Conservation (phyloP, 2,797 vertebrate genomes). For the Bothrops alternatus region DNA sequence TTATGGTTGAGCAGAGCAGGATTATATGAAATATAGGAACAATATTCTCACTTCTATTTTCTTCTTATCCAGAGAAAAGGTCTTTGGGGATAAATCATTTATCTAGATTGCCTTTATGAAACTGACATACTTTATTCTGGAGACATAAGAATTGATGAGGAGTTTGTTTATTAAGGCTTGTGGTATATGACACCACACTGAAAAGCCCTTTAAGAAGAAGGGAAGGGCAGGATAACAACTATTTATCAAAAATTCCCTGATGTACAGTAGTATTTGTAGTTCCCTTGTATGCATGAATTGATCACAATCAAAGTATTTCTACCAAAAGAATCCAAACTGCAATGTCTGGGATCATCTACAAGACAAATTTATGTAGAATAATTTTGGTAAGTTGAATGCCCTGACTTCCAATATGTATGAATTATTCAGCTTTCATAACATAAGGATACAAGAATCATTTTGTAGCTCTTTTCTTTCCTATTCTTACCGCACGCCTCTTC, state of each 20-base stretch:
- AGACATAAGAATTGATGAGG: not conserved
- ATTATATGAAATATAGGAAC: not conserved
- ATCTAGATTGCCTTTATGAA: not conserved
- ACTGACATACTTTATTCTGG: not conserved
- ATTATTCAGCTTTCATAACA: slow-evolving; percentile 51
- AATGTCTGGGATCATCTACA: slow-evolving; percentile 52
- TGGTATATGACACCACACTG: not conserved
- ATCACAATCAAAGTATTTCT: slow-evolving; percentile 57
- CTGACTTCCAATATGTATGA: slow-evolving; percentile 43
- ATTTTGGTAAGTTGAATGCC: slow-evolving; percentile 17
- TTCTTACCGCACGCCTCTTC: slow-evolving; percentile 45
- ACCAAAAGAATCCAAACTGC: slow-evolving; percentile 53
- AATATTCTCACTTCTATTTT: not conserved
- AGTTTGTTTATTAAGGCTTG: not conserved
- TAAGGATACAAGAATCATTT: slow-evolving; percentile 32
- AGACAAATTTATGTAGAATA: slow-evolving; percentile 47
- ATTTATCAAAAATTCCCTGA: not conserved
- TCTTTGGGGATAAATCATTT: not conserved
- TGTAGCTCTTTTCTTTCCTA: slow-evolving; percentile 27
- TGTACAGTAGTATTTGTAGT: not conserved
- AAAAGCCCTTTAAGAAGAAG: not conserved
- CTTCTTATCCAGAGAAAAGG: not conserved
- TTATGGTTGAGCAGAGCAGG: not conserved
- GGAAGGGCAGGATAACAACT: not conserved
- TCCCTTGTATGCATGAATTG: slow-evolving; percentile 18